These are phyloP conservation scores for Limonius californicus DNA, from an alignment of 1,140 invertebrate genomes.

Conservation along the genomic window DNA sequence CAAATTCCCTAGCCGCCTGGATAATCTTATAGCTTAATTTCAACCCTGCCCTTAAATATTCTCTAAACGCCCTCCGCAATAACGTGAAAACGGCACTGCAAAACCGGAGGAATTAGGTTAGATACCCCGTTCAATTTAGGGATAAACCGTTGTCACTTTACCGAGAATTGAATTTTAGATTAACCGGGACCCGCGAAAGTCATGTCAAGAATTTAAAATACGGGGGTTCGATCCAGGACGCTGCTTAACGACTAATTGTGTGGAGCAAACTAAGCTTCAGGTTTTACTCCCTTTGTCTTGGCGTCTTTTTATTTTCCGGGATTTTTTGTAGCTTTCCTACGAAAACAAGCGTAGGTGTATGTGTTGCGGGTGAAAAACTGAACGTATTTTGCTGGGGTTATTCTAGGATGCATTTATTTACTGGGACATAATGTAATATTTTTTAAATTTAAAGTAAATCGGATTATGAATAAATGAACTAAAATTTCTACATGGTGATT, in stretches of 20 bases:
- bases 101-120: not conserved
- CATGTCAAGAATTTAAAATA: conserved; percentile 20
- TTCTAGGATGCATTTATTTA: too few relatives aligned
- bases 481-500: too few relatives aligned
- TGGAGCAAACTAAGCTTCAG: not conserved
- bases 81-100: not conserved
- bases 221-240: conserved; percentile 8
- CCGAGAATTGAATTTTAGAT: not conserved
- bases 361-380: too few relatives aligned
- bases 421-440: too few relatives aligned
- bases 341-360: too few relatives aligned
- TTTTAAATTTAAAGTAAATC: too few relatives aligned
- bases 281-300: conserved; percentile 3
- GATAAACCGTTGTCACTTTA: not conserved
- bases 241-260: conserved; percentile 16
- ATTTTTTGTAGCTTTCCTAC: too few relatives aligned
- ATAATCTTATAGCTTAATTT: conserved; percentile 12
- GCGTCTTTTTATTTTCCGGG: not conserved
- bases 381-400: too few relatives aligned
- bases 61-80: not conserved
- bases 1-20: conserved; percentile 6
- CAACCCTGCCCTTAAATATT: conserved; percentile 4
- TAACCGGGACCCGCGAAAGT: conserved; percentile 13
- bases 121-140: not conserved
- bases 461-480: too few relatives aligned